These are phyloP conservation scores for Laticauda laticaudata DNA, from an alignment of 2,113 vertebrate species.

Conservation along the genomic window DNA sequence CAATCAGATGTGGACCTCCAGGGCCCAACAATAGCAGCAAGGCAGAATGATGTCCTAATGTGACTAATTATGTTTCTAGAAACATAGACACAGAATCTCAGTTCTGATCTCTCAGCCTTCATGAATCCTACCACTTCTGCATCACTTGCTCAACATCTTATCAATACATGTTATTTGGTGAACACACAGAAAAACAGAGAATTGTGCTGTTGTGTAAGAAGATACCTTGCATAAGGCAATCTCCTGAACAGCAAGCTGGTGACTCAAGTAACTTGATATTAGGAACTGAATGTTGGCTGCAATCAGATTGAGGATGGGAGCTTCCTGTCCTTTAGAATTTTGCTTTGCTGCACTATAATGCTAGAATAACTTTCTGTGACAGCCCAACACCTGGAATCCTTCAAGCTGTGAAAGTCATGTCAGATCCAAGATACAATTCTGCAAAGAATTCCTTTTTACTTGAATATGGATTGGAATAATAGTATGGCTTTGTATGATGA, in stretches of 20 bases:
- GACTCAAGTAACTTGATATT: background rate
- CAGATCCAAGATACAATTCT: background rate
- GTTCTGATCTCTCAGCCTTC: background rate
- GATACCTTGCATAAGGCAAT: background rate
- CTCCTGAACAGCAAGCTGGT: background rate
- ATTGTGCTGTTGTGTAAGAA: background rate
- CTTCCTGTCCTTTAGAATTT: background rate
- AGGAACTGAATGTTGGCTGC: background rate
- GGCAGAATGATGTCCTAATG: background rate
- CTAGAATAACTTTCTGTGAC: background rate
- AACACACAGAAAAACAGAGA: background rate
- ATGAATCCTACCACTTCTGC: background rate
- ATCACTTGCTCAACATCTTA: background rate
- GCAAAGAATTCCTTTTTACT: background rate
- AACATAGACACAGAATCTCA: background rate
- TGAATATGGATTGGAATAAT: background rate
- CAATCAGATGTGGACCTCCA: background rate
- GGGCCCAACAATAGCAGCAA: background rate
- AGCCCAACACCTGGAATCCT: background rate
- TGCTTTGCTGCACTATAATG: background rate
- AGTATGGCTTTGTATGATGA: background rate
- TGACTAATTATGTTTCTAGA: background rate
- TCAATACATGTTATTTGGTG: background rate
- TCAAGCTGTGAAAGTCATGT: background rate
- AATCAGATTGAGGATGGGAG: background rate